Base-by-base conservation (phyloP, 2,113 vertebrate genomes). In the Gymnogyps californianus region DNA sequence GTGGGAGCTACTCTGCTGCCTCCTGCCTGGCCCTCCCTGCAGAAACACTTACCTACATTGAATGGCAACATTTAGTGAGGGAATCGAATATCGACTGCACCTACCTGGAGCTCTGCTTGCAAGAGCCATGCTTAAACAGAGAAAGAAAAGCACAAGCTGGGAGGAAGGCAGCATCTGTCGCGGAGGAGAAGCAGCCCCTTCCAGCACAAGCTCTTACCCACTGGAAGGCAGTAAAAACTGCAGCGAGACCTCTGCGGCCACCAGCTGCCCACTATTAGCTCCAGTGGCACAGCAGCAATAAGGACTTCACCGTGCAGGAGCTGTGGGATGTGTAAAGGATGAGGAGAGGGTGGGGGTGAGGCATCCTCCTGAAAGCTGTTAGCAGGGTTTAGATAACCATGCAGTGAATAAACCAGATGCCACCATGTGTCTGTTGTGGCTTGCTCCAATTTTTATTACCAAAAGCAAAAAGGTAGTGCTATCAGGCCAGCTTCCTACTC, bases 161-260 rank as follows among this genome's bases (percentile, higher is more conserved):
- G 22, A 71, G 24, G 51, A 78, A 82, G 40, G 28, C 55, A 87
- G 55, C 32, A 32, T 13, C 17, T 72, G 32, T 44, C 18, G 6
- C 4, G 8, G 15, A 46, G 6, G 22, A 59, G 52, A 58, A 76
- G 20, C 38, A 80, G 32, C 9, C 21, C 16, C 19, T 40, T 84
- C 40, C 36, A 61, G 46, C 46, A 79, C n/a, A 86, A 58, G n/a
- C 13, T 78, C 55, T 54, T 69, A 65, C 32, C 40, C 10, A 13
- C 22, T 47, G 34, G 40, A 82, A 88, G 10, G 52, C 66, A 86
- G 40, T 21, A 86, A 59, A 64, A 77, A 19, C 28, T 64, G 36
- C 44, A 77, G 28, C 2, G 3, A 52, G 29, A 75, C 29, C 34
- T 46, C 47, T 2, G 1, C 1, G 1, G 26, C 31, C 0, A 1